phyloP scores from a whole-genome alignment of 35 echinoderm and acorn worm genomes.

The Lytechinus variegatus region DNA sequence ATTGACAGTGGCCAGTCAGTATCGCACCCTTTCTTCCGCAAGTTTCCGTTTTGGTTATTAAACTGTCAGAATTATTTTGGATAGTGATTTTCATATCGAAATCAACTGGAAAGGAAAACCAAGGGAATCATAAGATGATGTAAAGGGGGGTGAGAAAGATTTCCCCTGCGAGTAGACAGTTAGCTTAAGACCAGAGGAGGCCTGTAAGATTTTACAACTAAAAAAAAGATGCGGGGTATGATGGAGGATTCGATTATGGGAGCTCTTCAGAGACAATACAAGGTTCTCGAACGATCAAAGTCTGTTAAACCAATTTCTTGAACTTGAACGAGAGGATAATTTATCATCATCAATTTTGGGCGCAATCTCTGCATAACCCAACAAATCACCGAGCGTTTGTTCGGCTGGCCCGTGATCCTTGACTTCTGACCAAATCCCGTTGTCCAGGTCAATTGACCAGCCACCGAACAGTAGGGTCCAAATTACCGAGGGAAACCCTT shows the following conservation, averaged over 20 bases:
- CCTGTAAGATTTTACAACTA: no score
- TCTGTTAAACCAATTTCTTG: neutral
- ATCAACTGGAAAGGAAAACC: neutral
- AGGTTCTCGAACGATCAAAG: neutral
- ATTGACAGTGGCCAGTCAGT: neutral
- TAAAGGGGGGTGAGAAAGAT: neutral
- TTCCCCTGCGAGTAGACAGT: neutral
- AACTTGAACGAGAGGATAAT: neutral
- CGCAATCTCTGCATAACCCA: neutral
- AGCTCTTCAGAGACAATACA: neutral
- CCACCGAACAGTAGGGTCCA: constrained; percentile 7
- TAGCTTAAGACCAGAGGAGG: no score
- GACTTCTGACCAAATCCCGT: neutral
- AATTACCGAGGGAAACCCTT: neutral
- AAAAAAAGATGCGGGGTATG: no score
- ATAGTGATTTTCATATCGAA: neutral
- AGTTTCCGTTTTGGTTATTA: neutral
- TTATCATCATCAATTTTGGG: constrained; percentile 5
- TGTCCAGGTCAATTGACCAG: constrained; percentile 8
- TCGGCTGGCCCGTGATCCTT: neutral
- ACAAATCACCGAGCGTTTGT: neutral
- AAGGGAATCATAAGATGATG: neutral
- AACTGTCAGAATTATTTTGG: neutral
- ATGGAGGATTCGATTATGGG: no score
- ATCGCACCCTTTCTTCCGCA: neutral